Evolutionary conservation across 64 coral and sea anemone species (phyloP), one percentile per base, ranked within the genome.

Genomic region (Orbicella faveolata): DNA sequence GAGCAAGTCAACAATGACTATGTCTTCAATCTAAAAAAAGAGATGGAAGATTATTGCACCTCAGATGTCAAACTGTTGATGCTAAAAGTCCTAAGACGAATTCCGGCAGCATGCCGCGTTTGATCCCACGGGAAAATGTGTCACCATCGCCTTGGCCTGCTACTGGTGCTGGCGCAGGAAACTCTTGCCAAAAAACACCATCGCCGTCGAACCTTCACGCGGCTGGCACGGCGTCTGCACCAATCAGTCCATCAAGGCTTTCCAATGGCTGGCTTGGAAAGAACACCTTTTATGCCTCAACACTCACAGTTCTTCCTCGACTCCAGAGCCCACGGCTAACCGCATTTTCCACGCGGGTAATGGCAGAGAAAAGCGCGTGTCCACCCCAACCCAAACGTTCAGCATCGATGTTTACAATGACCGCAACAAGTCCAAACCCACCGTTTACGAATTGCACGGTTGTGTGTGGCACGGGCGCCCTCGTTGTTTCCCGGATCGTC

Each of bases 41-140:
- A 86, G 51, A 9, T 92, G 19, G 6, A 79, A 19, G 82, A 55
- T 19, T 86, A 87, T 33, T 92, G 81, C 74, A 13, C 52, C 35
- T 86, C 90, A 1, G 90, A 92, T 17, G 90, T 92, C 5, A 64
- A 48, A 16, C 20, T 92, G 36, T 23, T 87, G 36, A 7, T 90
- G 89, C 13, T 30, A 37, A 11, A 68, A 16, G 1, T 92, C 87
- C 57, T 78, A 68, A 48, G 34, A 26, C 0, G 74, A 86, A 18
- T 92, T 92, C 23, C 30, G 84, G 20, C 17, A 12, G 17, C 1
- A 35, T 1, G 72, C 72, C 2, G 6, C 1, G 4, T 74, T 74
- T 34, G 33, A 74, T 15, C 72, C 33, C 10, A 74, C 11, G 25
- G 72, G 16, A 1, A 74, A 30, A 3, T 74, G 72, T 14, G 8